Percentiles rank a stretch among this genome's conserved stretches.
Evolutionary conservation across 2,113 vertebrate genomes (phyloP).

Genomic region (Megaptera novaeangliae): DNA sequence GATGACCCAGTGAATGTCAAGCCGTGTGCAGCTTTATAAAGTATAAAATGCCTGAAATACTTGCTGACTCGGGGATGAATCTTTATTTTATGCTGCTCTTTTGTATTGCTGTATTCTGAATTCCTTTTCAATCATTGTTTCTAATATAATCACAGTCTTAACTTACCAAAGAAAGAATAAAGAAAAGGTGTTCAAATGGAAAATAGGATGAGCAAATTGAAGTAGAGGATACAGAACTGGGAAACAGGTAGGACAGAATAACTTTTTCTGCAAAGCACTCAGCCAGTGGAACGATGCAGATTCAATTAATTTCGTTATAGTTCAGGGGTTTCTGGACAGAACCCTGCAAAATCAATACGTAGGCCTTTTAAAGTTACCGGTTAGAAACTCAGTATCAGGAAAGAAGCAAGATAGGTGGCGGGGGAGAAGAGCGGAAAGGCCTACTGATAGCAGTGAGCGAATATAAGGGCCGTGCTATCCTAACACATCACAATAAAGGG

Average conservation of each 20-base stretch:
- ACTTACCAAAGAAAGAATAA: background rate
- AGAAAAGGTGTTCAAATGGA: background rate
- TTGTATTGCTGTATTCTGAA: background rate
- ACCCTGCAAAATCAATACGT: background rate
- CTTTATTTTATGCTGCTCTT: background rate
- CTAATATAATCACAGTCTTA: background rate
- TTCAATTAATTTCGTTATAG: background rate
- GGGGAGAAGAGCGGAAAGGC: background rate
- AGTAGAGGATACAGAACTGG: background rate
- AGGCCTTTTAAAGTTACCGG: background rate
- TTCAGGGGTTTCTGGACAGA: background rate
- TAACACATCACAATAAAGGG: rapidly evolving
- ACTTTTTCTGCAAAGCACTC: background rate
- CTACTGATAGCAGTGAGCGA: too few relatives aligned
- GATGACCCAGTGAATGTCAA: background rate
- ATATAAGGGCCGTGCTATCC: too few relatives aligned
- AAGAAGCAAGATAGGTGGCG: background rate
- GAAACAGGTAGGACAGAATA: background rate
- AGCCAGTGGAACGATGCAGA: background rate
- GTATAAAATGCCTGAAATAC: background rate
- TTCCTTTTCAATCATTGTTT: background rate
- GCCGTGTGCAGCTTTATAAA: background rate
- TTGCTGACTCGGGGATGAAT: background rate
- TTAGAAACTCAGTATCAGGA: background rate
- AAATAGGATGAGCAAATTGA: background rate